A percentile compares a stretch with the other conserved stretches of the same genome.
Evolutionary conservation across 2,113 vertebrate genomes (phyloP).

Genomic region (Percopsis transmontana): DNA sequence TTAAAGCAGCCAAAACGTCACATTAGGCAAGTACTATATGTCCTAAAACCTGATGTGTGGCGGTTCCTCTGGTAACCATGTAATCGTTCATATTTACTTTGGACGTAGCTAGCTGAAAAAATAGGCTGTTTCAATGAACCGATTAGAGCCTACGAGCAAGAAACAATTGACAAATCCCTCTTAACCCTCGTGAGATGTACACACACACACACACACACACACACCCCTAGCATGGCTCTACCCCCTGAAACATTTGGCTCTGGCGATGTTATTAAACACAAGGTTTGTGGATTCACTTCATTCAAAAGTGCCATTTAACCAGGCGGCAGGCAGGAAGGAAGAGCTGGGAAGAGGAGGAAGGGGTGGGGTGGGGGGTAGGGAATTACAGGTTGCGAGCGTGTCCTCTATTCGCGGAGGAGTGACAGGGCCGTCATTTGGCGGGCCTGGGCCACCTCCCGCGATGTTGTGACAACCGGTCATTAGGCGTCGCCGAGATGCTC

Average conservation of each 20-base stretch:
- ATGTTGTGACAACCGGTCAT: constrained; percentile 99
- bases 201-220: constrained; percentile 39
- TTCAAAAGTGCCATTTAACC: constrained; percentile 99
- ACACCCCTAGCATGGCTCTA: neutral
- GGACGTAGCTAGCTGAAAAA: constrained; percentile 87
- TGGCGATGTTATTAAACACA: constrained; percentile 93
- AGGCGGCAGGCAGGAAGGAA: constrained; percentile 92
- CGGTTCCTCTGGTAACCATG: constrained; percentile 64
- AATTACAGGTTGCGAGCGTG: constrained; percentile 99
- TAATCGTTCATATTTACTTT: constrained; percentile 88
- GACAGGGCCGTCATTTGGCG: constrained; percentile 99
- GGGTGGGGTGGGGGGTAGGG: constrained; percentile 73
- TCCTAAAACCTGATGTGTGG: too few species aligned
- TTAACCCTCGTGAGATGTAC: constrained; percentile 87
- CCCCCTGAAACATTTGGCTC: constrained; percentile 86
- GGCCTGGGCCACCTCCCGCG: constrained; percentile 92
- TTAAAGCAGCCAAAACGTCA: too few species aligned
- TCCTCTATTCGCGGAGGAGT: constrained; percentile 88
- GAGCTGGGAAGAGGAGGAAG: constrained; percentile 60
- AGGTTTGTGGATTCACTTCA: constrained; percentile 97
- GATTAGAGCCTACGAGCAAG: constrained; percentile 93
- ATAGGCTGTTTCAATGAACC: constrained; percentile 88
- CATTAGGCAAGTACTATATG: too few species aligned
- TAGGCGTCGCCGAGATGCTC: constrained; percentile 92
- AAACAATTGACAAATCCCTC: constrained; percentile 96